These are phyloP conservation scores for Aramus guarauna DNA, from an alignment of 2,113 vertebrate genomes.

Conservation along the genomic window DNA sequence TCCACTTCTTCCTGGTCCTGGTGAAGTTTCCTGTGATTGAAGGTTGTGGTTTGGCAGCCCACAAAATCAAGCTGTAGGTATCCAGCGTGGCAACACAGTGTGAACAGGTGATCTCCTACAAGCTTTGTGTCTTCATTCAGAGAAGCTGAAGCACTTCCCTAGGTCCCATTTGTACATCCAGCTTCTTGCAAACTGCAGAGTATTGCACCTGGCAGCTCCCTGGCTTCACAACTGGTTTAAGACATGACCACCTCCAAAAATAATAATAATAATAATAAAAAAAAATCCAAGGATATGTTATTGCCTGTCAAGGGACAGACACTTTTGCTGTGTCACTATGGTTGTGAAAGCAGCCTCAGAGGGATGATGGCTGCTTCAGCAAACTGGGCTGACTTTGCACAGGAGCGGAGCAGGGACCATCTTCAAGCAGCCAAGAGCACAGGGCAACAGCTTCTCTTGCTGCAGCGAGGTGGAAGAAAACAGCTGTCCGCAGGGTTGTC, in stretches of 20 bases:
- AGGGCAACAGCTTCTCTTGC: rapidly evolving
- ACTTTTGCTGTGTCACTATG: neutral
- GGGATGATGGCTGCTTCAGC: neutral
- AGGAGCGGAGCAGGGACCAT: neutral
- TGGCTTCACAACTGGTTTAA: neutral
- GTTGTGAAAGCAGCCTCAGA: neutral
- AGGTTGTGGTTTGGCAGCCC: neutral
- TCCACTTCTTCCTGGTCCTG: neutral
- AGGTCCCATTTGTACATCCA: neutral
- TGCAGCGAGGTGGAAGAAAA: neutral
- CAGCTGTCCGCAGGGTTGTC: neutral
- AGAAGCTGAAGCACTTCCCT: neutral
- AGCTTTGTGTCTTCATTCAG: neutral
- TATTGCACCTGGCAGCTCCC: neutral
- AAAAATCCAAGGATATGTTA: neutral
- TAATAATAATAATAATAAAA: too few relatives aligned
- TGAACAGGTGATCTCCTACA: neutral
- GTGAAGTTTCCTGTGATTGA: neutral
- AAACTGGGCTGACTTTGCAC: rapidly evolving
- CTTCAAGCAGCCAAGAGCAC: neutral
- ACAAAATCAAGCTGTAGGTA: neutral
- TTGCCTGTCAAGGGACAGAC: neutral
- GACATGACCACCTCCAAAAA: neutral
- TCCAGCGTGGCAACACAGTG: rapidly evolving
- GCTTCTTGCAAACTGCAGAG: neutral